Base-by-base conservation (phyloP, 1,140 invertebrate genomes). In the Nephila pilipes region DNA sequence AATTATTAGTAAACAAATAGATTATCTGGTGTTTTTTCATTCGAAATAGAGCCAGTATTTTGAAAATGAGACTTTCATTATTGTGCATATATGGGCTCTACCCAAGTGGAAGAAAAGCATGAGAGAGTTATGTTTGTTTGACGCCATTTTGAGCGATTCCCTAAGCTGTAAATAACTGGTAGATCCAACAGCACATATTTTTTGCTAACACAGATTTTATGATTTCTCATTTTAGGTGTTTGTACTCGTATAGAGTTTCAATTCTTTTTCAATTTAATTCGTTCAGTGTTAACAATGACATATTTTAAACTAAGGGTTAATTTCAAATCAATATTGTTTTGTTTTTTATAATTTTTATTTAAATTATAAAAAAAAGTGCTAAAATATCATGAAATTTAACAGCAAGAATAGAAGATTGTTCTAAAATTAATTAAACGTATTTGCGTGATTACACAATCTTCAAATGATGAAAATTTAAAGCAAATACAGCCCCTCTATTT, bases 121-220 rank as follows among this genome's bases (percentile, higher is more conserved):
- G 0, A 16, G 14, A 32, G 57, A 22, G 10, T 63, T 63, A n/a
- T 93, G 87, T 93, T 93, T 89, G 85, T 36, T 83, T 38, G 92
- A 65, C 92, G 92, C 92, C 92, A 93, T 93, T 93, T 93, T 93
- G 92, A 81, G 92, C 18, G 85, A 79, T 89, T 87, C 57, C 85
- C 38, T 75, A 14, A 65, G 85, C 87, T 88, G 92, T 88, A 93
- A 93, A 93, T 93, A 93, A 93, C 63, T 87, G 58, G 80, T 10
- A 55, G 90, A 81, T 60, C 55, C 38, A n/a, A 69, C 4, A 22
- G 46, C 57, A 16, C 22, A 32, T 46, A 55, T 22, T 89, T 89
- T 89, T 63, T 38, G 0, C 65, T 32, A 89, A 89, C 75, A 38
- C 22, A 65, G 54, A 69, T 69, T 88, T 88, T 88, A 88, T n/a